Percentiles rank a stretch among this genome's conserved stretches.
These are phyloP conservation scores for Cariama cristata DNA, from an alignment of 2,113 vertebrate species.

Conservation along the genomic window DNA sequence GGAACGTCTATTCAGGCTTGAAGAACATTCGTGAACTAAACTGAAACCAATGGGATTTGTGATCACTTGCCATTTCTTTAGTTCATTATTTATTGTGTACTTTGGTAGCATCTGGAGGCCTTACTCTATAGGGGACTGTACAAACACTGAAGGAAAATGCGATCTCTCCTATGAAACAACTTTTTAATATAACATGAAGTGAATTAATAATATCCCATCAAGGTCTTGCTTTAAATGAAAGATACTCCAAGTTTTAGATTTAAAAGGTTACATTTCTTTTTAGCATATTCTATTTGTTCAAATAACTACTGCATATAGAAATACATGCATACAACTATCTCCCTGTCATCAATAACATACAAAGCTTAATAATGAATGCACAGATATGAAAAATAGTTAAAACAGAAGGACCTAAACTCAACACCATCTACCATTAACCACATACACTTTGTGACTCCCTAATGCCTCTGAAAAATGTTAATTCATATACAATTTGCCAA, in stretches of 20 bases:
- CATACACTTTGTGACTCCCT: background rate
- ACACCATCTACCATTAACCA: background rate
- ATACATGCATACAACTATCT: background rate
- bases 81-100: conserved; percentile 4
- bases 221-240: background rate
- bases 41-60: conserved; percentile 7
- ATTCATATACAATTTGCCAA: background rate
- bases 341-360: background rate
- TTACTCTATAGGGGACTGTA: background rate
- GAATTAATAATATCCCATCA: background rate
- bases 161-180: background rate
- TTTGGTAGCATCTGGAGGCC: conserved; percentile 16
- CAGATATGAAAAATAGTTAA: background rate
- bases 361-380: background rate
- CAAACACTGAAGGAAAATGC: background rate
- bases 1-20: background rate
- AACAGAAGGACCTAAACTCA: background rate
- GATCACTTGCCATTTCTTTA: background rate
- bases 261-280: background rate
- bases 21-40: background rate
- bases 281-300: background rate
- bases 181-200: conserved; percentile 6
- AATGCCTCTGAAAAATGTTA: background rate
- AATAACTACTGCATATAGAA: background rate
- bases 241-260: background rate